Evolutionary conservation across 2,113 vertebrate species (phyloP).

Genomic region (Dipodomys spectabilis): DNA sequence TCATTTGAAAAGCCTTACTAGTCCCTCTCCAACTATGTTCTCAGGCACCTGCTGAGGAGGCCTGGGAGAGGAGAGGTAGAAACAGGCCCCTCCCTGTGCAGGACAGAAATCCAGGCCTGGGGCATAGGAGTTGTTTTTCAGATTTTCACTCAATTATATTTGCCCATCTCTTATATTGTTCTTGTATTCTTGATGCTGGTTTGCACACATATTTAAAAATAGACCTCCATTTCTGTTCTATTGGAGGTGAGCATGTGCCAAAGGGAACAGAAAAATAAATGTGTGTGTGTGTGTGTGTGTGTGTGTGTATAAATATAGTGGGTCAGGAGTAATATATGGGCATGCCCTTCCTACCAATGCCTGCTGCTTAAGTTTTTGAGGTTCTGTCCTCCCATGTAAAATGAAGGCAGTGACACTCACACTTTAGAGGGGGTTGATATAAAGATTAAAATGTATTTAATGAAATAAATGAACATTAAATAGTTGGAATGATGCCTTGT

Average conservation of each 20-base stretch:
- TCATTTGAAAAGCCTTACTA: no score
- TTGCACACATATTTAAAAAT: not conserved
- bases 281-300: no score
- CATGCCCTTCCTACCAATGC: not conserved
- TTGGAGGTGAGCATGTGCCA: not conserved
- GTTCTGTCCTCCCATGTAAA: no score
- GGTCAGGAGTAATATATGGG: not conserved
- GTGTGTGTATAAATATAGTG: no score
- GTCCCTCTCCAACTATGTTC: not conserved
- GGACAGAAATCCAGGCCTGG: not conserved
- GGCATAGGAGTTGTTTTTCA: not conserved
- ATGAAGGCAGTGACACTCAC: no score
- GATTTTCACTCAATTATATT: not conserved
- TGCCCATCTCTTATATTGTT: not conserved
- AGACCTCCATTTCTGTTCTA: not conserved
- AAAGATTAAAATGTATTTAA: no score
- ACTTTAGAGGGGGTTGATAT: no score
- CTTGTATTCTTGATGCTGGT: not conserved
- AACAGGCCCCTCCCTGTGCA: not conserved
- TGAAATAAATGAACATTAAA: no score
- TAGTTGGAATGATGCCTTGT: no score
- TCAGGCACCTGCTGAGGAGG: no score
- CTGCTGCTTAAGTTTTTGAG: no score
- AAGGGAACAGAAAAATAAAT: not conserved
- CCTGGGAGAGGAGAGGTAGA: accelerated